Evolutionary conservation across 2,113 vertebrate genomes (phyloP).

Genomic region (Etia nguti): DNA sequence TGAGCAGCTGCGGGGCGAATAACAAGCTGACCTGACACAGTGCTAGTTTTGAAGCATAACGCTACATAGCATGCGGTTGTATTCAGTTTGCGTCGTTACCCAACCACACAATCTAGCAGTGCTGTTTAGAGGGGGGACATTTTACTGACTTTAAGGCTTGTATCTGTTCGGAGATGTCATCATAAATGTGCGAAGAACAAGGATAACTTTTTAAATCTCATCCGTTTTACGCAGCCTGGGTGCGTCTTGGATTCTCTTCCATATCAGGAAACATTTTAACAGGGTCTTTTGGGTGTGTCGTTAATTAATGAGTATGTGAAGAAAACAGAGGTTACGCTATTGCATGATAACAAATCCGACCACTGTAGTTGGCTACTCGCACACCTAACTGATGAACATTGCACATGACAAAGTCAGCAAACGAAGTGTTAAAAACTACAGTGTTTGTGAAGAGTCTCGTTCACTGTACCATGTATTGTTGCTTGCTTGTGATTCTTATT

Average conservation of each 20-base stretch:
- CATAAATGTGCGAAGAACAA: not conserved
- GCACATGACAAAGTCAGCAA: too few species aligned
- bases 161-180: not conserved
- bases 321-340: not conserved
- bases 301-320: not conserved
- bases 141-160: not conserved
- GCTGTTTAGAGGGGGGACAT: not conserved
- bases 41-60: not conserved
- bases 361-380: not conserved
- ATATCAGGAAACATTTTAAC: not conserved
- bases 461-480: not conserved
- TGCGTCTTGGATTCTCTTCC: not conserved
- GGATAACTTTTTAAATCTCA: not conserved
- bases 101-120: not conserved
- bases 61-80: too few species aligned
- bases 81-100: not conserved
- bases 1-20: not conserved
- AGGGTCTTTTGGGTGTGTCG: not conserved
- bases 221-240: not conserved
- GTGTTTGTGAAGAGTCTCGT: not conserved
- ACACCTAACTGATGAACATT: too few species aligned
- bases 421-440: too few species aligned
- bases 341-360: not conserved
- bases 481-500: not conserved
- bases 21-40: too few species aligned